Evolutionary conservation across 2,113 vertebrate genomes (phyloP).

Genomic region (Arvicanthis niloticus): DNA sequence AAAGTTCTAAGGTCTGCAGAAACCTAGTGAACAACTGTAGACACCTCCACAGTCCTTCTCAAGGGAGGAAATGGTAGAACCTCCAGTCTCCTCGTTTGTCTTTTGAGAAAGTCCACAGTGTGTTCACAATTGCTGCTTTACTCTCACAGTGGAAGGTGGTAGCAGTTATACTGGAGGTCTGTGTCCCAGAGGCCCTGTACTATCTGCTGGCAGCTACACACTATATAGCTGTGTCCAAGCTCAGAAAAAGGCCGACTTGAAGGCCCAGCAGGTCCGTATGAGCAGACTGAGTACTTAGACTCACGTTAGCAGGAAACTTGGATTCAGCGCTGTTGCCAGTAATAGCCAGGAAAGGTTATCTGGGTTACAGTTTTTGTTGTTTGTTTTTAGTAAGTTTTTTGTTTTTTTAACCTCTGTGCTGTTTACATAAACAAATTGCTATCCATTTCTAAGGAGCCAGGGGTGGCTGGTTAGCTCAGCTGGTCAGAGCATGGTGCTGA

Average conservation of each 20-base stretch:
- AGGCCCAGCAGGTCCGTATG: neutral
- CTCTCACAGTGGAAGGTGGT: constrained; percentile 66
- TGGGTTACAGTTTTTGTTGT: constrained; percentile 40
- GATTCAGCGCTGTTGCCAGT: constrained; percentile 70
- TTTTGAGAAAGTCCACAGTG: constrained; percentile 73
- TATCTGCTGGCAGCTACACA: constrained; percentile 57
- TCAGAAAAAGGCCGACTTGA: neutral
- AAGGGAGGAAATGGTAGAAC: constrained; percentile 66
- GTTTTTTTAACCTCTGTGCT: constrained; percentile 79
- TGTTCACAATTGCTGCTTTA: constrained; percentile 79
- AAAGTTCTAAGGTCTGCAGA: constrained; percentile 55
- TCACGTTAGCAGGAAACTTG: constrained; percentile 50
- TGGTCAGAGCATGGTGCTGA: neutral
- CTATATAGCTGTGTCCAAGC: constrained; percentile 57
- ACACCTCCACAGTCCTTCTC: constrained; percentile 70
- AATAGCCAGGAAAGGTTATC: constrained; percentile 69
- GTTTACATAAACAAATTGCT: constrained; percentile 76
- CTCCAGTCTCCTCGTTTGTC: constrained; percentile 76
- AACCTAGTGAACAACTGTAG: constrained; percentile 64
- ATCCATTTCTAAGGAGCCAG: constrained; percentile 62
- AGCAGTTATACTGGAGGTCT: constrained; percentile 26
- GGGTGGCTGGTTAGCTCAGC: neutral
- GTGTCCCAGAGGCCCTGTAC: constrained; percentile 74
- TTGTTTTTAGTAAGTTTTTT: constrained; percentile 47
- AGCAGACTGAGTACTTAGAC: neutral